Percentiles rank a stretch among this genome's conserved stretches.
These are phyloP conservation scores for Cryptocephalus moraei DNA, from an alignment of 2,888 invertebrate species.

Conservation along the genomic window DNA sequence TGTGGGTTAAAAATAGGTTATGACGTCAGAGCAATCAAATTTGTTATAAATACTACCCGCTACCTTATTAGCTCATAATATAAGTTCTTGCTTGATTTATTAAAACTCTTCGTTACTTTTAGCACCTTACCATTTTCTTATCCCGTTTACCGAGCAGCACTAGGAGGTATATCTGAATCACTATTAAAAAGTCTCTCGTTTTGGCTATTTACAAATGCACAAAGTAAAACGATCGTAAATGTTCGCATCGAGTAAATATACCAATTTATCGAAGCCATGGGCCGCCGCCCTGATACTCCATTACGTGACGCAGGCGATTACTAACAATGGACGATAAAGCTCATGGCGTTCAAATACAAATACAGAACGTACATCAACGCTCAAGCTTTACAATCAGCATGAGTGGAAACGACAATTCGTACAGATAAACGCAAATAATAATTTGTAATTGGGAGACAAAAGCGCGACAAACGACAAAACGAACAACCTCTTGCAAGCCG, in stretches of 20 bases:
- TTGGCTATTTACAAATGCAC: conserved; percentile 3
- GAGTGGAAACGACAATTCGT: too few relatives aligned
- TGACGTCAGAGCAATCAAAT: conserved; percentile 15
- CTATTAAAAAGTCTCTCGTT: conserved; percentile 6
- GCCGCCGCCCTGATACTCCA: conserved; percentile 11
- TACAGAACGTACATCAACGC: too few relatives aligned
- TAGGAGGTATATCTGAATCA: conserved; percentile 8
- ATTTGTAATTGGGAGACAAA: too few relatives aligned
- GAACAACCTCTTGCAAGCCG: too few relatives aligned
- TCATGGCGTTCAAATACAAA: too few relatives aligned
- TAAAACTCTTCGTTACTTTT: conserved; percentile 5
- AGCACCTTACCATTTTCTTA: conserved; percentile 13
- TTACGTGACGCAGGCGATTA: conserved; percentile 3
- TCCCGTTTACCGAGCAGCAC: conserved; percentile 9
- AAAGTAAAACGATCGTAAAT: neutral
- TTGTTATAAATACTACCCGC: conserved; percentile 2
- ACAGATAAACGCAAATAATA: too few relatives aligned
- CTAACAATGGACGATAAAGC: too few relatives aligned
- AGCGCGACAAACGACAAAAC: too few relatives aligned
- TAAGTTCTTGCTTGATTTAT: conserved; percentile 1
- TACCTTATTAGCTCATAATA: neutral
- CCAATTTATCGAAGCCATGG: conserved; percentile 2
- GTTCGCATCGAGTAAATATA: neutral
- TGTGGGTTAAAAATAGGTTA: conserved; percentile 1
- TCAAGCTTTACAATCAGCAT: too few relatives aligned